Percentiles rank a stretch among this genome's conserved stretches.
phyloP scores from a whole-genome alignment of 2,797 vertebrate species.

The Takifugu ocellatus region DNA sequence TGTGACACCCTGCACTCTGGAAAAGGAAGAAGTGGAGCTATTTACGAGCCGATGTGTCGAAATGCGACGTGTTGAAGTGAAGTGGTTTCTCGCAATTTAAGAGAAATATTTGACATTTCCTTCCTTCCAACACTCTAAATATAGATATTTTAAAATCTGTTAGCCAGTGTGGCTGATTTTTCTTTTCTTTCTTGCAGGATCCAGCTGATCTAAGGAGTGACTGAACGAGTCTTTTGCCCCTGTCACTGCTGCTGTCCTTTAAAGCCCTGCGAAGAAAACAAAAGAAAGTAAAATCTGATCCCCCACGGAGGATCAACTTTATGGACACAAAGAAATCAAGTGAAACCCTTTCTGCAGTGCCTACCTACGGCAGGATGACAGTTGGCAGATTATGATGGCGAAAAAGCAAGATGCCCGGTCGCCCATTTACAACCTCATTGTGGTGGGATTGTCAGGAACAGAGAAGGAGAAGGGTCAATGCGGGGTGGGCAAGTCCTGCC shows the following conservation, averaged over 20 bases:
- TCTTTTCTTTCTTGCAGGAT: conserved; percentile 57
- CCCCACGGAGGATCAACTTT: conserved; percentile 55
- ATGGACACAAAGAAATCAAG: conserved; percentile 59
- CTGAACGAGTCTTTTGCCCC: conserved; percentile 51
- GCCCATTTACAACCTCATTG: conserved; percentile 93
- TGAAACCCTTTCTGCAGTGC: conserved; percentile 74
- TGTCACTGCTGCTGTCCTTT: conserved; percentile 43
- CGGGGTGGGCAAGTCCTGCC: conserved; percentile 93
- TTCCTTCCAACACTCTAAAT: no score
- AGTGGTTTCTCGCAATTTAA: no score
- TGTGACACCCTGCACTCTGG: no score
- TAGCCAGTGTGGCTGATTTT: conserved; percentile 30
- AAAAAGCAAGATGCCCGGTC: conserved; percentile 95
- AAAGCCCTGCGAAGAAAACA: conserved; percentile 50
- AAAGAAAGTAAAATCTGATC: conserved; percentile 54
- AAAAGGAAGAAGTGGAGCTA: no score
- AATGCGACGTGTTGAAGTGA: no score
- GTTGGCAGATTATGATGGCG: conserved; percentile 88
- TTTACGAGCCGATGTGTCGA: no score
- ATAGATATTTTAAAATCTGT: conserved; percentile 7
- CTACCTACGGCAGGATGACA: conserved; percentile 86
- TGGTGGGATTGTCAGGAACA: conserved; percentile 95
- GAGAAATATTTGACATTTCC: no score
- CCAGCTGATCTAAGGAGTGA: conserved; percentile 48
- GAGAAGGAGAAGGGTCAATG: conserved; percentile 98